Evolutionary conservation across 2,797 vertebrate species (phyloP).

Genomic region (Diglossa cyanea): DNA sequence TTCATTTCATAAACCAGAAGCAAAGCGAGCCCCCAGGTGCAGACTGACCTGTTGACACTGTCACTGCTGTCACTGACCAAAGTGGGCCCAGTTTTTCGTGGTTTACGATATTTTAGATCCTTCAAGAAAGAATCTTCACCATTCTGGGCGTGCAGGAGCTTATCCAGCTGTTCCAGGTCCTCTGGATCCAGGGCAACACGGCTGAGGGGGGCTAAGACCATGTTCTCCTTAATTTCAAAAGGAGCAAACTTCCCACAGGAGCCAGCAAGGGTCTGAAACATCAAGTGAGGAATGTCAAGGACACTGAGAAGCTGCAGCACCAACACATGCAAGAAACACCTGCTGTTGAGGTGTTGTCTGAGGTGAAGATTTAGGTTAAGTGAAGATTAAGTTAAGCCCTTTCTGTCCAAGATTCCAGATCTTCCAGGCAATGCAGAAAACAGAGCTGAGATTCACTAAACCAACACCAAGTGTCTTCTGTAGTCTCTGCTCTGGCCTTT

Average conservation of each 20-base stretch:
- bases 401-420: neutral
- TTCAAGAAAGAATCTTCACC: slow-evolving; percentile 71
- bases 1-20: fast-evolving
- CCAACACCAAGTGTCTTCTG: neutral
- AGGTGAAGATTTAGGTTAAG: neutral
- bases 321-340: neutral
- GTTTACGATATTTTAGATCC: slow-evolving; percentile 81
- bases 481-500: neutral
- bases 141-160: slow-evolving; percentile 76
- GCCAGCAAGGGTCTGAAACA: slow-evolving; percentile 88
- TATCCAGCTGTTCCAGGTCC: slow-evolving; percentile 82
- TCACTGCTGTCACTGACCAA: neutral
- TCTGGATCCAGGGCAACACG: slow-evolving; percentile 83
- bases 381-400: neutral
- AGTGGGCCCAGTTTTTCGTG: slow-evolving; percentile 82
- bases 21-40: fast-evolving
- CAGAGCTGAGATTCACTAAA: neutral
- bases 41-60: slow-evolving; percentile 65
- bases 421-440: neutral
- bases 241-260: slow-evolving; percentile 97
- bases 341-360: neutral
- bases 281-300: neutral
- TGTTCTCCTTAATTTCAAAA: slow-evolving; percentile 96
- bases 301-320: neutral
- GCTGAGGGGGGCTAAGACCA: slow-evolving; percentile 87